phyloP scores from a whole-genome alignment of 2,888 invertebrate genomes.

The Stomorhina lunata region DNA sequence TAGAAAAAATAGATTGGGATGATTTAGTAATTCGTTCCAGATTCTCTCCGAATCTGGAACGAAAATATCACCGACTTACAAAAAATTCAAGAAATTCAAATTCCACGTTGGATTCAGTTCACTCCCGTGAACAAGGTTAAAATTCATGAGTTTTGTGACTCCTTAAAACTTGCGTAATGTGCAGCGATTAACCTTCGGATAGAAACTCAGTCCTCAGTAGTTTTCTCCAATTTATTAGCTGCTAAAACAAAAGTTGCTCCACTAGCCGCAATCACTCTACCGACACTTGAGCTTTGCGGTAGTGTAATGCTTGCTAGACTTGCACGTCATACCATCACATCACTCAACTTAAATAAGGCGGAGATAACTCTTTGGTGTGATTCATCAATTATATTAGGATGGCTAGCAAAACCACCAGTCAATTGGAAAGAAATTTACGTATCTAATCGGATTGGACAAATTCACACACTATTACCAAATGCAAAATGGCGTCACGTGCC shows the following conservation, averaged over 20 bases:
- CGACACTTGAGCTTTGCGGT: neutral
- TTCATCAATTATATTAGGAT: neutral
- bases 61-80: neutral
- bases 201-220: neutral
- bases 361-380: neutral
- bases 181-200: neutral
- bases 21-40: no score
- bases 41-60: neutral
- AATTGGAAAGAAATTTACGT: conserved; percentile 18
- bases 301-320: conserved; percentile 7
- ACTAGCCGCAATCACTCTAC: neutral
- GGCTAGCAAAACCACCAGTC: neutral
- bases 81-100: neutral
- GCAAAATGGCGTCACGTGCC: neutral
- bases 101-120: neutral
- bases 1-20: no score
- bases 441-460: neutral
- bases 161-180: neutral
- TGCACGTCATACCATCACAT: neutral
- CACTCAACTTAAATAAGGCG: neutral
- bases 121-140: neutral
- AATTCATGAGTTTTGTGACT: neutral
- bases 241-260: conserved; percentile 33
- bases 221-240: conserved; percentile 7
- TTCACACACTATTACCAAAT: neutral